Evolutionary conservation across 2,797 vertebrate genomes (phyloP), one percentile per base, ranked within the genome.

Genomic region (Microctenopoma lineatum): DNA sequence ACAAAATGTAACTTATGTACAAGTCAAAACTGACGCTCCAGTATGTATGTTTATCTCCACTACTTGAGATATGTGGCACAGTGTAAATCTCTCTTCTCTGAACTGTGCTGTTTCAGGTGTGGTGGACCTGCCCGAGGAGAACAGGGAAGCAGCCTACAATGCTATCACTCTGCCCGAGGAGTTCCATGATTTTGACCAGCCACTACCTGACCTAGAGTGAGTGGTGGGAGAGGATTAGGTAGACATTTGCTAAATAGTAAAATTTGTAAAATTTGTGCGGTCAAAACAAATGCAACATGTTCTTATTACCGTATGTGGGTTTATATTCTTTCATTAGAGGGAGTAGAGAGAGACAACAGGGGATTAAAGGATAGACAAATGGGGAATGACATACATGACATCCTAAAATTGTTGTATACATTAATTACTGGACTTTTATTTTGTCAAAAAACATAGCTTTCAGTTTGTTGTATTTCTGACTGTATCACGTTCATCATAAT

Each of bases 151-250:
- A 27, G 98, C 98, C 8, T 99, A 99, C 77, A 99, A 99, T 72
- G 97, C 98, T 66, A 99, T 99, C 89, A 99, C 98, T 36, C 92
- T 99, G 81, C 98, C 98, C 12, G 98, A 99, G 82, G 98, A 99
- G 83, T 99, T 99, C 63, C 98, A 99, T 47, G 98, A 99, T 88
- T 99, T 99, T 84, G 98, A 99, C 84, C 98, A 99, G 81, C 97
- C 98, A 0, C 94, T 99, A 70, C 98, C 98, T 55, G 98, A 99
- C 80, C 91, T 99, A 57, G 98, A 99, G 98, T 99, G 93, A 94
- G 97, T 12, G 13, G 4, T 18, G 26, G 25, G 44, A 61, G 18
- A 25, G 27, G 3, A 34, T n/a, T 21, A 16, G 10, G 11, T n/a
- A 45, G 25, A 48, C 21, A 4, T 25, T 5, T 4, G 7, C 5